Evolutionary conservation across 2,797 vertebrate species (phyloP).

Genomic region (Psittacula echo): DNA sequence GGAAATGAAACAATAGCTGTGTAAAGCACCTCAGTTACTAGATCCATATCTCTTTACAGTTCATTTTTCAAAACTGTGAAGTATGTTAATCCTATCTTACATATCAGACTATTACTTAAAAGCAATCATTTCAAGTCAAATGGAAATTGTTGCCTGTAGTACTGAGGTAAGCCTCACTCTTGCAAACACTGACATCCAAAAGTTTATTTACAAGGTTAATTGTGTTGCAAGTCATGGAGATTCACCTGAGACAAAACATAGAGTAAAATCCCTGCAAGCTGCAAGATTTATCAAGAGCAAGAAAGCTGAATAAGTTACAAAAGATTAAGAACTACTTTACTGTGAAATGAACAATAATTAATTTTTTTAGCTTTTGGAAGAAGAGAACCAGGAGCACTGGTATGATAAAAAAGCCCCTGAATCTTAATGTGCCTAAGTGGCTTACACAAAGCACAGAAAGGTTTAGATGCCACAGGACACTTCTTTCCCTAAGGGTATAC

Average conservation of each 20-base stretch:
- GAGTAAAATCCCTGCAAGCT: neutral
- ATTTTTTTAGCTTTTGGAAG: neutral
- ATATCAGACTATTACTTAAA: neutral
- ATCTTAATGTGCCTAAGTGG: neutral
- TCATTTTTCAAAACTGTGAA: neutral
- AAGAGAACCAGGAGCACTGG: neutral
- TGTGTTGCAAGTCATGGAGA: neutral
- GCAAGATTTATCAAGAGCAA: neutral
- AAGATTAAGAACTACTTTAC: neutral
- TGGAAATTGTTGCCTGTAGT: neutral
- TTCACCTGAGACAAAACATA: neutral
- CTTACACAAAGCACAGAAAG: neutral
- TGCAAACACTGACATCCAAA: neutral
- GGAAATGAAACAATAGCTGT: neutral
- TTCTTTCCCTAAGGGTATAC: neutral
- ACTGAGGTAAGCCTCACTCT: neutral
- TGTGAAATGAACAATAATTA: neutral
- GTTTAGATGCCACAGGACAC: neutral
- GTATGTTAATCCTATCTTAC: neutral
- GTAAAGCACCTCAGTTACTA: neutral
- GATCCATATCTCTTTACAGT: neutral
- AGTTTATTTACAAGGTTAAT: neutral
- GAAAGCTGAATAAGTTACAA: neutral
- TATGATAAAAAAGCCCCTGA: neutral
- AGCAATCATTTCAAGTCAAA: neutral